Base-by-base conservation (phyloP, 2,113 vertebrate genomes). In the Acanthisitta chloris region DNA sequence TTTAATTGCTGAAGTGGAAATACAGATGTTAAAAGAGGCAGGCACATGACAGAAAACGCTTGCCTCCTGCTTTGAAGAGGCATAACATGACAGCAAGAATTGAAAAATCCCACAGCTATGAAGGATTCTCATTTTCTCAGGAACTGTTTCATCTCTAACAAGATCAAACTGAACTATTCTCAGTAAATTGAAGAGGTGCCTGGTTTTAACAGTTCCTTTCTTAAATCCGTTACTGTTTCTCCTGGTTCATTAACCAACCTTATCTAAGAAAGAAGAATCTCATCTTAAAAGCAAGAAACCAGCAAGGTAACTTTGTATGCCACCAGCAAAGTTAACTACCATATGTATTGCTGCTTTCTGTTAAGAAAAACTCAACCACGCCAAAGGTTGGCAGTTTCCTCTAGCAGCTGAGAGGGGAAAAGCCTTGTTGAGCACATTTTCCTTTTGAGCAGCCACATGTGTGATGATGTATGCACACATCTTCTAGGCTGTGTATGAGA, bases 71-170 rank as follows among this genome's bases (percentile, higher is more conserved):
- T 95, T 86, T 74, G 55, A 90, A n/a, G 45, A 54, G 4, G 3
- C 6, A 2, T 8, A 84, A 81, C 0, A 0, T 1, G 2, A 78
- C 78, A 90, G 33, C 25, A 77, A 88, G 17, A 77, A n/a, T n/a
- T 17, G 46, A 76, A 93, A 94, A 82, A 67, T 70, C 67, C 71
- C 85, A 73, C 26, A 49, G 74, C 49, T 70, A 81, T 0, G 0
- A 90, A 71, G 21, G 46, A 59, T 58, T 57, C 31, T 18, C 21
- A 1, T 86, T 85, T 92, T 59, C 55, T 83, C 70, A 43, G 33
- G 26, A 88, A 73, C 51, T 3, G 0, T 61, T 93, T 86, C 21
- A 38, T 46, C 69, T 58, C 72, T 52, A 83, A 64, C 51, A 92
- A 64, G 57, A 88, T 57, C 58, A 70, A 84, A 79, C 36, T 40